These are phyloP conservation scores for Todiramphus saurophagus DNA, from an alignment of 2,113 vertebrate genomes.

Conservation along the genomic window DNA sequence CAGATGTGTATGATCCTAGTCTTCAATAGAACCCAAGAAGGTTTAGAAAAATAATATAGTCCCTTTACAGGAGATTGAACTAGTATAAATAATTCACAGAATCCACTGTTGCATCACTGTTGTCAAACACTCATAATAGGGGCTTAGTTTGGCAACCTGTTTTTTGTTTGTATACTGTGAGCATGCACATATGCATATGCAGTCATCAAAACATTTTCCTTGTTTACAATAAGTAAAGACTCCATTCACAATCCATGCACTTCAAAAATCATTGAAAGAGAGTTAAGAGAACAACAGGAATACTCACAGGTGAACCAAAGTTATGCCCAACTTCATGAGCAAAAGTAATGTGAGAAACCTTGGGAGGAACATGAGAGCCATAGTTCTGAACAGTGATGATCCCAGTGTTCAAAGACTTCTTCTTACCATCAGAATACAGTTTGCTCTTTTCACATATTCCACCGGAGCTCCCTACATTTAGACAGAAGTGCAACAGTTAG, in stretches of 20 bases:
- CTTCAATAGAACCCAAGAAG: background rate
- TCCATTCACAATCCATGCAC: accelerated
- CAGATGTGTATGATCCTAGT: background rate
- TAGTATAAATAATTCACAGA: background rate
- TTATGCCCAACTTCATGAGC: constrained; percentile 98
- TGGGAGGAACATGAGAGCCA: constrained; percentile 95
- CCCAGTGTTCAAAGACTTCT: constrained; percentile 96
- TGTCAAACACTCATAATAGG: background rate
- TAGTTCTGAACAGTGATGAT: constrained; percentile 99
- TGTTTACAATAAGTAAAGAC: background rate
- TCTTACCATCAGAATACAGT: constrained; percentile 92
- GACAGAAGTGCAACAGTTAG: background rate
- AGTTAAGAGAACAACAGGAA: background rate
- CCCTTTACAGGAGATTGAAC: background rate
- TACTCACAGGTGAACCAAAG: constrained; percentile 97
- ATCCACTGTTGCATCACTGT: background rate
- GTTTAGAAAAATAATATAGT: background rate
- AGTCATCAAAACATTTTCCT: background rate
- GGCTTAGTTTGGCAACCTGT: background rate
- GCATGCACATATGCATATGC: background rate
- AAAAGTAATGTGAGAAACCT: constrained; percentile 98
- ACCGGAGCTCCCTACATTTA: constrained; percentile 88
- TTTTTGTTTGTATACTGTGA: background rate
- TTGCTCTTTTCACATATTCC: constrained; percentile 97
- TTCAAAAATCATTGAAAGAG: background rate